Evolutionary conservation across 2,797 vertebrate species (phyloP).

Genomic region (Typhlichthys subterraneus): DNA sequence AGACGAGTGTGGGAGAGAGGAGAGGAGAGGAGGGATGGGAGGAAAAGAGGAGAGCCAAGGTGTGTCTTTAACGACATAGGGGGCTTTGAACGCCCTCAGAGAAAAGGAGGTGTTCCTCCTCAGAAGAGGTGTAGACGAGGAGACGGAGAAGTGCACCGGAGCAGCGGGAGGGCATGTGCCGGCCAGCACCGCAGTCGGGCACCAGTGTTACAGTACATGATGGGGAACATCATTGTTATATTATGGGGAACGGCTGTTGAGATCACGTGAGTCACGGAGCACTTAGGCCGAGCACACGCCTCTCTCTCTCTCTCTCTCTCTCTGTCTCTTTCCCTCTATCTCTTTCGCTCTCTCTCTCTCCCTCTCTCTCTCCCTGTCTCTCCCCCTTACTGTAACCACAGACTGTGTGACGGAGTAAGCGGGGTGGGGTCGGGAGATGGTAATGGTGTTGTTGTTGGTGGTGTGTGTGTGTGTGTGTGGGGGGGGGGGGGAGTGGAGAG

Average conservation of each 20-base stretch:
- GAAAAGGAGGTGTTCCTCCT: constrained; percentile 3
- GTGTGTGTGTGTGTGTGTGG: too few species aligned
- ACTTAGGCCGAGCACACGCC: constrained; percentile 59
- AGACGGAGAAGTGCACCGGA: constrained; percentile 36
- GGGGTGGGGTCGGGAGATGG: constrained; percentile 65
- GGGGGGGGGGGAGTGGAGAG: constrained; percentile 57
- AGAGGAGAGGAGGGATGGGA: constrained; percentile 13
- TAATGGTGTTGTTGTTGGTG: constrained; percentile 43
- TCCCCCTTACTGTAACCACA: constrained; percentile 47
- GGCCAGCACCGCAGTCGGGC: constrained; percentile 74
- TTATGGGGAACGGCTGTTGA: constrained; percentile 74
- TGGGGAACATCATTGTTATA: too few species aligned
- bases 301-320: constrained; percentile 28
- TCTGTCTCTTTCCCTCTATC: background rate
- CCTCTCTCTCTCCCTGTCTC: background rate
- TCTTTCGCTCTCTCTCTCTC: constrained; percentile 12
- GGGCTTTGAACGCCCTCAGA: constrained; percentile 12
- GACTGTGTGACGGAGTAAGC: constrained; percentile 24
- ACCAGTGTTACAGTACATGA: constrained; percentile 69
- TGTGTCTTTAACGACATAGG: background rate
- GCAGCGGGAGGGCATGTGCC: constrained; percentile 55
- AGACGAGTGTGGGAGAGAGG: background rate
- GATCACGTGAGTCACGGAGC: constrained; percentile 69
- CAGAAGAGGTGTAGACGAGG: constrained; percentile 17
- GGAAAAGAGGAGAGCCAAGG: constrained; percentile 22